Base-by-base conservation (phyloP, 1,140 invertebrate genomes). In the Hestina assimilis region DNA sequence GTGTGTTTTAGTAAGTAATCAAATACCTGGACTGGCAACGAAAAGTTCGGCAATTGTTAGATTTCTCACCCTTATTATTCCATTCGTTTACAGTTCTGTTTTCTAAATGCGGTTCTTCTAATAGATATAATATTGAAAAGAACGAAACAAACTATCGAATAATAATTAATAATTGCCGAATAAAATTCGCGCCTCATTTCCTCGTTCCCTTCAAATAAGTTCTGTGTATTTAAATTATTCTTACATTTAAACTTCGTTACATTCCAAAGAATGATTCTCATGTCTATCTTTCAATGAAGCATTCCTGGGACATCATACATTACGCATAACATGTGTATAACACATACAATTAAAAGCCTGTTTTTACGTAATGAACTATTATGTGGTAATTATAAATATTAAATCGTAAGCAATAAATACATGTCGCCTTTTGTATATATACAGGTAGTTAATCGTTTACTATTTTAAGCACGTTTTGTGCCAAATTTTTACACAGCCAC, bases 201-300 rank as follows among this genome's bases (percentile, higher is more conserved):
- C 12, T 33, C 3, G 2, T 15, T n/a, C 6, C 15, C 6, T 17
- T 6, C 1, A 38, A 38, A 14, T 20, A 20, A 47, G 28, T 57
- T 51, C 54, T 41, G 35, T 60, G 50, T 54, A 55, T 35, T 31
- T 53, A 56, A 52, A 50, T 54, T 60, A 41, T 57, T 41, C 40
- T 46, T 66, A 56, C 56, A 59, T 59, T 66, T 62, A 73, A 79
- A 63, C 80, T 87, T 87, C 83, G 69, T 75, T 71, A 87, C 82
- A 87, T 87, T 87, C 83, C 83, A 87, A 87, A 84, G 76, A 83
- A 79, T 74, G 78, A 72, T 45, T 71, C 69, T 71, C 65, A 53
- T 70, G 67, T 65, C 69, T 68, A 69, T 69, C 35, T 69, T 43
- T 61, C 65, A 63, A 38, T 66, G 56, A 71, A 75, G 65, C 78